Evolutionary conservation across 2,113 vertebrate genomes (phyloP), one percentile per base, ranked within the genome.

Genomic region (Bos javanicus): DNA sequence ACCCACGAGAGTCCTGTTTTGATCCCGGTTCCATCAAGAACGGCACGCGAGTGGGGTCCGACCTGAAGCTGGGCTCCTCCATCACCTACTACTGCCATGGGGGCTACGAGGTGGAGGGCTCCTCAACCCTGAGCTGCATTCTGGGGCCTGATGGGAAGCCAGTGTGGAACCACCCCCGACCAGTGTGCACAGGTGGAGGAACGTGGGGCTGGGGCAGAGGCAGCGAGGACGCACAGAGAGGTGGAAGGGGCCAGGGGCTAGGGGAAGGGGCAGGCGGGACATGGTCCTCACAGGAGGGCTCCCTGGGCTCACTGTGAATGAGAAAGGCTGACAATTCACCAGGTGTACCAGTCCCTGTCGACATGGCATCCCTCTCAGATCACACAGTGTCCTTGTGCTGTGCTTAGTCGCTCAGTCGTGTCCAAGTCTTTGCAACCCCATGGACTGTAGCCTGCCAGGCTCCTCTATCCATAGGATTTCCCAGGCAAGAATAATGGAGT

Each of bases 1-100:
- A 99, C 96, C 99, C 99, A n/a, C 98, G 99, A 95, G 99, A 99
- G 98, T 99, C 99, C 0, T 99, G 99, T 98, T 99, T 99, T 4
- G 99, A 99, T 96, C 99, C 99, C 0, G 99, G 99, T 0, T 96
- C 99, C 2, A 98, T 99, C 94, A 99, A 99, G 98, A 99, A 99
- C 0, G 99, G 99, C 87, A 99, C 99, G 0, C 98, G 99, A 15
- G 99, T 99, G 96, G 99, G 99, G 1, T 98, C 99, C 0, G 99
- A 99, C 56, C 99, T 99, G 97, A 99, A 99, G 98, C 98, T 99
- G 98, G 99, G 99, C 25, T 99, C 99, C 39, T 99, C 99, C 0
- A 96, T 99, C 94, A 99, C 99, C 97, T 99, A 99, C 99, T 99
- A 99, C 99, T 99, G 99, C 6, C 99, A 99, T 0, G 99, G 99